Evolutionary conservation across 2,113 vertebrate species (phyloP), one percentile per base, ranked within the genome.

Genomic region (Salvator merianae): DNA sequence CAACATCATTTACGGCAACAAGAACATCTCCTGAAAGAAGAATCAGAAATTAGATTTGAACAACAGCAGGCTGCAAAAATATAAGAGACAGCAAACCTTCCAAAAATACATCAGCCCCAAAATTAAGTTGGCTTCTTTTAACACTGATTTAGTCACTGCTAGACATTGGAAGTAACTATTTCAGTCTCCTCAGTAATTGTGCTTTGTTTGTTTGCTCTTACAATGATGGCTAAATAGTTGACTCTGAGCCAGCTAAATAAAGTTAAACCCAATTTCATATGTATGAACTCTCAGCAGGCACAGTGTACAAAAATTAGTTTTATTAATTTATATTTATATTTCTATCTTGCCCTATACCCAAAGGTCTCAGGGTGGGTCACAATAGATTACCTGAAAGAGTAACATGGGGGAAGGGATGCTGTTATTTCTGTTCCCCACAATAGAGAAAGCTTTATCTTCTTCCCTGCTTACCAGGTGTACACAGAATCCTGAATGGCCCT

Each of bases 1-100:
- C 98, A n/a, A 99, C 98, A 82, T 99, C 98, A 13, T 99, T 98
- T 85, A 99, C 97, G 2, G 99, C 98, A 84, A 99, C 91, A 20
- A 99, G 97, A 80, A 94, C 94, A 86, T 99, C 98, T 47, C 99
- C 99, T 99, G 92, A 79, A 92, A 83, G 62, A 47, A 76, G 70
- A 83, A 82, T n/a, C 90, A 90, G 88, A 73, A 81, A 75, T 28
- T 1, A 83, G 28, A 76, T 88, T 89, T 79, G 89, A 28, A 50
- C 63, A 26, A 8, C 10, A 68, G 14, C 13, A 36, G 65, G 28
- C n/a, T 87, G 4, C 12, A 22, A 73, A 22, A 83, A 7, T 3
- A 53, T 9, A 84, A 30, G 83, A 88, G 1, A 5, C 32, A 80
- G 63, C 1, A 81, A 1, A 7, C 18, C 82, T 82, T 20, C 68